phyloP scores from a whole-genome alignment of 2,113 vertebrate species.

The Eurypyga helias region DNA sequence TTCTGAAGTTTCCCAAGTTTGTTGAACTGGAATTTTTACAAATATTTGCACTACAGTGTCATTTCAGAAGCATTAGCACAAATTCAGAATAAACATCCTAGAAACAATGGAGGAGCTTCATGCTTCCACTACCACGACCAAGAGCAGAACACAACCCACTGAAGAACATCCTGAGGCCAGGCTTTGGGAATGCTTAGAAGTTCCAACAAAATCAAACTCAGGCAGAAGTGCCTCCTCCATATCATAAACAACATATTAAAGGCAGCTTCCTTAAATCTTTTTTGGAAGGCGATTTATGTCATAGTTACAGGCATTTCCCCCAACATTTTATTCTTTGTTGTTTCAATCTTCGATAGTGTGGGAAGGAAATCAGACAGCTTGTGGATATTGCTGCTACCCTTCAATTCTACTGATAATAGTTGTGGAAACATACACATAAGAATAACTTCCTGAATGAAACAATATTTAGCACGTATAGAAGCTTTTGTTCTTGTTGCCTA shows the following conservation, averaged over 20 bases:
- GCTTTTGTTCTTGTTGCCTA: conserved; percentile 38
- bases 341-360: conserved; percentile 74
- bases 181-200: background rate
- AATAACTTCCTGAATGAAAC: conserved; percentile 85
- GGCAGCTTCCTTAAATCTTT: conserved; percentile 63
- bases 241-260: conserved; percentile 37
- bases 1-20: background rate
- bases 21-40: background rate
- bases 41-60: background rate
- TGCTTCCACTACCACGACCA: background rate
- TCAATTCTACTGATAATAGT: conserved; percentile 78
- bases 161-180: background rate
- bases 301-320: conserved; percentile 77
- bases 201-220: background rate
- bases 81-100: background rate
- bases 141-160: background rate
- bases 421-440: conserved; percentile 84
- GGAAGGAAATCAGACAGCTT: conserved; percentile 84
- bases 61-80: background rate
- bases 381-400: conserved; percentile 75
- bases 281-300: conserved; percentile 57
- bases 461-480: conserved; percentile 58
- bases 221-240: background rate
- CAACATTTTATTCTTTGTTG: conserved; percentile 79
- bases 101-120: background rate